Conservation (phyloP, 2,888 invertebrate genomes). For the Acronicta aceris region DNA sequence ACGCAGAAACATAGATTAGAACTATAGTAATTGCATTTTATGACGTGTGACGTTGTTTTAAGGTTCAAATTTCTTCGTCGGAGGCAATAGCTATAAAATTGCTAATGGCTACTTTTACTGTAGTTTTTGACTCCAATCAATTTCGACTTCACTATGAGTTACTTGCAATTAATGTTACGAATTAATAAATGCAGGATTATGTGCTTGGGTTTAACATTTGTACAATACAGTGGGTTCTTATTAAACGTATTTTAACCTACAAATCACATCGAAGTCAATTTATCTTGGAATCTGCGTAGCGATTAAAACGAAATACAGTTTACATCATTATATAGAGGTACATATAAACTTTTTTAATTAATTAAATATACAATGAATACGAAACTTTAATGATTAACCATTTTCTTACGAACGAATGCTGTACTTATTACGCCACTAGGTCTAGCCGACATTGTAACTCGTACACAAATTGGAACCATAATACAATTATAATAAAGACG, state of each 20-base stretch:
- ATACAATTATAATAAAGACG: slow-evolving; percentile 33
- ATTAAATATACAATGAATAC: slow-evolving; percentile 61
- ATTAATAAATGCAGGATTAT: slow-evolving; percentile 49
- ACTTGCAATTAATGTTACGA: slow-evolving; percentile 23
- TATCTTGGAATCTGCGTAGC: slow-evolving; percentile 41
- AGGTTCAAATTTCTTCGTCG: slow-evolving; percentile 24
- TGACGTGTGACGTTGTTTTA: slow-evolving; percentile 5
- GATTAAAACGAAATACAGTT: slow-evolving; percentile 48
- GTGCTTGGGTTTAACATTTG: slow-evolving; percentile 46
- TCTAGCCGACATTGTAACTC: slow-evolving; percentile 39
- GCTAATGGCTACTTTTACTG: slow-evolving; percentile 16
- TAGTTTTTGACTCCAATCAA: slow-evolving; percentile 29
- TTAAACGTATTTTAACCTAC: slow-evolving; percentile 43
- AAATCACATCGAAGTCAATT: slow-evolving; percentile 54
- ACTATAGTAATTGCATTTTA: slow-evolving; percentile 31
- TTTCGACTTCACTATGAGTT: slow-evolving; percentile 30
- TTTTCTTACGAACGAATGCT: slow-evolving; percentile 73
- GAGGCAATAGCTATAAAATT: slow-evolving; percentile 25
- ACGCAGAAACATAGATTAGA: slow-evolving; percentile 12
- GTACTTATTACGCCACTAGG: slow-evolving; percentile 74
- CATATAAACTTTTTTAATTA: slow-evolving; percentile 55
- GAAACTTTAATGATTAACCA: slow-evolving; percentile 65
- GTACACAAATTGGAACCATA: slow-evolving; percentile 44
- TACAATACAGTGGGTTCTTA: slow-evolving; percentile 43
- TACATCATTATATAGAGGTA: slow-evolving; percentile 47